These are phyloP conservation scores for Pampusana beccarii DNA, from an alignment of 2,113 vertebrate genomes.

Conservation along the genomic window DNA sequence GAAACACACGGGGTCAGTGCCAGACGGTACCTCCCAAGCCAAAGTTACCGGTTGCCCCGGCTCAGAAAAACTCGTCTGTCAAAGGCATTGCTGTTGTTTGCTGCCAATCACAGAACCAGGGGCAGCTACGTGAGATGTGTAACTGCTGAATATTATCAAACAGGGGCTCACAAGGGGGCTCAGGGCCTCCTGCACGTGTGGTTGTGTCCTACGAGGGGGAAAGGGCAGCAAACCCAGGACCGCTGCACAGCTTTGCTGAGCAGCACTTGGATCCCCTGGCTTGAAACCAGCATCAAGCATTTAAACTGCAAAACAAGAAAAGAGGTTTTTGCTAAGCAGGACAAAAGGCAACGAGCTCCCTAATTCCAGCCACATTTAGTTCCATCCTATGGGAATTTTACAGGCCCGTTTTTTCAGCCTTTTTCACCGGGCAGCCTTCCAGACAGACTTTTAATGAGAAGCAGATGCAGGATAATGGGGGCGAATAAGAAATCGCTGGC, in stretches of 20 bases:
- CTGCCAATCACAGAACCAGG: not conserved
- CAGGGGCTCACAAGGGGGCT: not conserved
- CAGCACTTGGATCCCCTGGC: not conserved
- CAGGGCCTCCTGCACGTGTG: not conserved
- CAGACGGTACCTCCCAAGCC: accelerated
- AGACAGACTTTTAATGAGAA: constrained; percentile 67
- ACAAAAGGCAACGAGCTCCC: constrained; percentile 58
- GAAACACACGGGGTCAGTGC: not conserved
- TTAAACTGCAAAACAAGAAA: not conserved
- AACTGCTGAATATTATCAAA: not conserved
- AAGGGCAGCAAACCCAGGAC: not conserved
- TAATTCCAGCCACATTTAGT: constrained; percentile 55
- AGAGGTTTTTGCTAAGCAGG: constrained; percentile 13
- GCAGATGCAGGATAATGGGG: constrained; percentile 59
- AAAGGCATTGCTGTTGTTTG: not conserved
- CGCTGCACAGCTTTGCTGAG: not conserved
- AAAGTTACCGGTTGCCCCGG: not conserved
- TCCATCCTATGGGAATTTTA: constrained; percentile 53
- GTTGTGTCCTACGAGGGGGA: not conserved
- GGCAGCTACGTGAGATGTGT: accelerated
- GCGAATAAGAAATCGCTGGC: constrained; percentile 28
- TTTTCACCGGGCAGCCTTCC: constrained; percentile 52
- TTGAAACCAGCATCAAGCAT: not conserved
- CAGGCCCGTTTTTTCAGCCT: constrained; percentile 43
- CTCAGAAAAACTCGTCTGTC: not conserved